Evolutionary conservation across 1,140 invertebrate genomes (phyloP), one percentile per base, ranked within the genome.

Genomic region (Pemphigus obesinymphae): DNA sequence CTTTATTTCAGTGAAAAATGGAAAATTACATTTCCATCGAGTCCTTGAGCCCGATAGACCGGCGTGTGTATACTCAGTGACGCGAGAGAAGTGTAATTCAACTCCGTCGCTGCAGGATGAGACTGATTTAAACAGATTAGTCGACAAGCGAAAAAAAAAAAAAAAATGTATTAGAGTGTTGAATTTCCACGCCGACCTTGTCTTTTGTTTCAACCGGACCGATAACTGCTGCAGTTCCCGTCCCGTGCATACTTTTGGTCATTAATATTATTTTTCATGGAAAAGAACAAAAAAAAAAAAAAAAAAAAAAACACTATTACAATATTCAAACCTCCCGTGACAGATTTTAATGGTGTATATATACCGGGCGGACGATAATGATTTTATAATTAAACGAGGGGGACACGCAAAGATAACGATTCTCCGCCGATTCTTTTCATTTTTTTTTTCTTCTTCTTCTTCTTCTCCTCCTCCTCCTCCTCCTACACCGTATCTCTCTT

Each of bases 241-340:
- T 63, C 13, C 37, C 4, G 3, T 26, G 40, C n/a, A n/a, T n/a
- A n/a, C n/a, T n/a, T 45, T 63, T 6, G 37, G 40, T 63, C 76
- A 80, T 80, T 80, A 80, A 80, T 80, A 80, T 43, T 80, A 63
- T 80, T 80, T 80, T 80, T 29, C 53, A 58, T 40, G 75, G 20
- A 63, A 55, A n/a, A n/a, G n/a, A n/a, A n/a, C n/a, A n/a, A n/a
- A n/a, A n/a, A 45, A 37, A 78, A 80, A 80, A 63, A 5, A 63
- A 58, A 45, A 37, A 78, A 80, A 80, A 63, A 5, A 63, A 58
- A 80, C 55, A 80, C 53, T 63, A n/a, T 55, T 63, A 80, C 55
- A 63, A 80, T 80, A 80, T 80, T 80, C 76, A 80, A 80, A 80
- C 76, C 29, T 80, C 76, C 76, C 55, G 76, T 80, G 76, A 80